Base-by-base conservation (phyloP, 1,140 invertebrate genomes). In the Tetramorium parvispinum region DNA sequence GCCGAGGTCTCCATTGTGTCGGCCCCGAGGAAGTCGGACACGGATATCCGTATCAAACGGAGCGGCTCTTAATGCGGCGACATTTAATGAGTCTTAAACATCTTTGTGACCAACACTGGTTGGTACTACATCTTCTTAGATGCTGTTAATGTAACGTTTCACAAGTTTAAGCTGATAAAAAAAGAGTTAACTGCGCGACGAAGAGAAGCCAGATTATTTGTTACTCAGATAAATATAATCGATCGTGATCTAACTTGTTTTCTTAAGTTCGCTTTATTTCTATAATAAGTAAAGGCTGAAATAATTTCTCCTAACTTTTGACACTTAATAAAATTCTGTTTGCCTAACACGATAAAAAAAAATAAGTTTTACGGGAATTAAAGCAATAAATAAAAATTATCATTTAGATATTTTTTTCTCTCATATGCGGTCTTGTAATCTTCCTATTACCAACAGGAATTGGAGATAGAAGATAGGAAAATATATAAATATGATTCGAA, bases 1-100 rank as follows among this genome's bases (percentile, higher is more conserved):
- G 88, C 21, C 73, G 78, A 51, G 59, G 53, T 63, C 61, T 82
- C 82, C 55, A 91, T 91, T 91, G 87, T 89, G 27, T 40, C 27
- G 18, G 49, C 27, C 77, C n/a, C 27, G 27, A 57, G 53, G 70
- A 53, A 53, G 66, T 59, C 87, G 73, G 59, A 87, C 75, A 73
- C 63, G 65, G 49, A 61, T 76, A 21, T 79, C 85, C n/a, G 71
- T 85, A 78, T 86, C 77, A 49, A 51, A 46, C 49, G 18, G 37
- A 21, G 18, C 18, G 40, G 71, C 71, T 37, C 32, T 75, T 75
- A 75, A 68, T 10, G 49, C 53, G 32, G 11, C 59, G 59, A 18
- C 32, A 37, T 27, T 61, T 81, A 68, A 81, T 59, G 61, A 43
- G 10, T 49, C 43, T 49, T 71, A 76, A 68, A 51, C 59, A 61